Conservation (phyloP, 2,113 vertebrate genomes). For the Python bivittatus region DNA sequence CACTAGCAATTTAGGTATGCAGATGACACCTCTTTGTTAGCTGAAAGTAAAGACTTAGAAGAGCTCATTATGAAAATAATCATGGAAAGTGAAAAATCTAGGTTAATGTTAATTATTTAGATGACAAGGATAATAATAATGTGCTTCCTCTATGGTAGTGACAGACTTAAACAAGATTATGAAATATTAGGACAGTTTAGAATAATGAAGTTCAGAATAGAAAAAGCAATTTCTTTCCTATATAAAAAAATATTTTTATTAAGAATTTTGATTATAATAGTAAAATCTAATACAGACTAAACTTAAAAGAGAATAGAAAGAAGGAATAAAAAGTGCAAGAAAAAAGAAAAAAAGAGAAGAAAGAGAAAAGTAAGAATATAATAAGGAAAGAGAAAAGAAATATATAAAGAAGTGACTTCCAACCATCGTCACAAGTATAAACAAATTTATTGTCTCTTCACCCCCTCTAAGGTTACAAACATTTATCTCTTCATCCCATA, state of each 20-base stretch:
- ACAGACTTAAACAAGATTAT: too few relatives aligned
- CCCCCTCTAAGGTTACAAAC: background rate
- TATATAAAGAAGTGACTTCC: background rate
- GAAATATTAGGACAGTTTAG: too few relatives aligned
- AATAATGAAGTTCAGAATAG: too few relatives aligned
- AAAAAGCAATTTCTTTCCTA: too few relatives aligned
- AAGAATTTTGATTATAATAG: background rate
- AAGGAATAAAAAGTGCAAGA: background rate
- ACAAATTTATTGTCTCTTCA: background rate
- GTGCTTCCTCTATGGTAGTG: too few relatives aligned
- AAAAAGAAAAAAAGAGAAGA: background rate
- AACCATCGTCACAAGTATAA: background rate
- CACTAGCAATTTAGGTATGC: background rate
- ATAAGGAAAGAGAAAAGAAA: background rate
- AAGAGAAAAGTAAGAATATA: background rate
- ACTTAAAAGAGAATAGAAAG: background rate
- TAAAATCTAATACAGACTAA: background rate
- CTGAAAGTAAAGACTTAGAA: background rate
- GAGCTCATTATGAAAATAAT: background rate
- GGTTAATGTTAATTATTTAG: too few relatives aligned
- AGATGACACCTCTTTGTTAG: background rate
- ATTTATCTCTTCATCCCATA: background rate
- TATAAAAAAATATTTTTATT: background rate
- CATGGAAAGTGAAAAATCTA: too few relatives aligned
- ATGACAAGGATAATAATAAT: too few relatives aligned